Evolutionary conservation across 2,113 vertebrate genomes (phyloP).

Genomic region (Cebidichthys violaceus): DNA sequence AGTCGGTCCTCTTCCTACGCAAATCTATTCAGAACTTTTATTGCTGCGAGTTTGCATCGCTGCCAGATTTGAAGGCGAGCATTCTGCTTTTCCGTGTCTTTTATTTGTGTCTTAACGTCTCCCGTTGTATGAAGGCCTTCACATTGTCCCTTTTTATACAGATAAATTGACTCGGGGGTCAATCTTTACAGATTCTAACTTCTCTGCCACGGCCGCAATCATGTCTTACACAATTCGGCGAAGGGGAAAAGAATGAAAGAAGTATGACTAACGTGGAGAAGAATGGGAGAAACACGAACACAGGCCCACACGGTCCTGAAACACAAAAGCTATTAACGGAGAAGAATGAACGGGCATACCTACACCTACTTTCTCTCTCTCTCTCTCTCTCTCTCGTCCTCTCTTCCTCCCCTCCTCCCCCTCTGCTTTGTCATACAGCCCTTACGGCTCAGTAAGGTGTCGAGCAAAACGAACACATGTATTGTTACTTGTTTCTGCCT

Average conservation of each 20-base stretch:
- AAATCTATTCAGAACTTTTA: too few relatives aligned
- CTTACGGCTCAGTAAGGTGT: neutral
- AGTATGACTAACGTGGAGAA: neutral
- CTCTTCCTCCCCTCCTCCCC: neutral
- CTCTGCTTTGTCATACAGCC: slow-evolving; percentile 10
- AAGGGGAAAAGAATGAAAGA: neutral
- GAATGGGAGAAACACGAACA: neutral
- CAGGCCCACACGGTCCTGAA: slow-evolving; percentile 28
- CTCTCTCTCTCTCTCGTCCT: neutral
- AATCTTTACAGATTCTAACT: neutral
- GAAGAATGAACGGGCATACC: slow-evolving; percentile 31
- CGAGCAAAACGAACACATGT: slow-evolving; percentile 20
- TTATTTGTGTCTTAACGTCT: too few relatives aligned
- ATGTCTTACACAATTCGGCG: neutral
- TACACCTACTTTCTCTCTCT: slow-evolving; percentile 15
- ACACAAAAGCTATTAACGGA: slow-evolving; percentile 18
- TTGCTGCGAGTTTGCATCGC: too few relatives aligned
- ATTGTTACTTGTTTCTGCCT: slow-evolving; percentile 48
- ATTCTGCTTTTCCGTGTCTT: too few relatives aligned
- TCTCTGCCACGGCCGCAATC: neutral
- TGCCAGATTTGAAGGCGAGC: too few relatives aligned
- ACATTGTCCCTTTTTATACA: neutral
- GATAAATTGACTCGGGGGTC: neutral
- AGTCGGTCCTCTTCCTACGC: too few relatives aligned
- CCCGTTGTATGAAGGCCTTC: neutral